A percentile compares a stretch with the other conserved stretches of the same genome.
Conservation (phyloP, 2,797 vertebrate genomes). For the Yasuhikotakia modesta region DNA sequence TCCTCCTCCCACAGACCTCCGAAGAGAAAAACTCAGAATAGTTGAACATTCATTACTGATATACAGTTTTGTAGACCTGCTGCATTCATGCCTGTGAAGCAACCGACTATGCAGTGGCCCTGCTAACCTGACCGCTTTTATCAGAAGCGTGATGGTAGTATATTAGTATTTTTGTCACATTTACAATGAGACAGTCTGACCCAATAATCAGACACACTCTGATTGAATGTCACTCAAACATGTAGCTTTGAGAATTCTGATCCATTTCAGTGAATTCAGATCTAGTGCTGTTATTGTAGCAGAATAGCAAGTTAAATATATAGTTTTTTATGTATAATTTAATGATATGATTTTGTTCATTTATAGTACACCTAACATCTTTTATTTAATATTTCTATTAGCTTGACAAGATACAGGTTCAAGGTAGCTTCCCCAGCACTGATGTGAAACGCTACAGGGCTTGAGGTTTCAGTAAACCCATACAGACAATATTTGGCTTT, state of each 20-base stretch:
- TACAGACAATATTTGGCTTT: neutral
- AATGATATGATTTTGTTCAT: too few relatives aligned
- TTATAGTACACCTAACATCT: too few relatives aligned
- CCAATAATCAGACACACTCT: neutral
- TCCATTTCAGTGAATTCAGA: neutral
- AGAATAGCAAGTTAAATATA: neutral
- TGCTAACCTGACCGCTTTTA: neutral
- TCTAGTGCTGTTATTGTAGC: neutral
- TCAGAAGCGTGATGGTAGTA: neutral
- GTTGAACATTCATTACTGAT: constrained; percentile 41
- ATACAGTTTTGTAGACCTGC: neutral
- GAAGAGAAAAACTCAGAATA: constrained; percentile 27
- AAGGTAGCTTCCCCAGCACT: neutral
- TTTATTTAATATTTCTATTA: too few relatives aligned
- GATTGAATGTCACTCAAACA: neutral
- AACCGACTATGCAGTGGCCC: neutral
- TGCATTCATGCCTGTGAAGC: neutral
- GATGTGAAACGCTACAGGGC: neutral
- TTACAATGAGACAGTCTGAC: neutral
- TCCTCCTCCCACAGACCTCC: constrained; percentile 30
- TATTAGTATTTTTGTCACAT: neutral
- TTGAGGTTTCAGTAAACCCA: neutral
- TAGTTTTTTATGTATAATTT: too few relatives aligned
- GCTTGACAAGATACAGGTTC: neutral
- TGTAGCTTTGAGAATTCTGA: neutral